Conservation (phyloP, 2,113 vertebrate genomes). For the Cololabis saira region DNA sequence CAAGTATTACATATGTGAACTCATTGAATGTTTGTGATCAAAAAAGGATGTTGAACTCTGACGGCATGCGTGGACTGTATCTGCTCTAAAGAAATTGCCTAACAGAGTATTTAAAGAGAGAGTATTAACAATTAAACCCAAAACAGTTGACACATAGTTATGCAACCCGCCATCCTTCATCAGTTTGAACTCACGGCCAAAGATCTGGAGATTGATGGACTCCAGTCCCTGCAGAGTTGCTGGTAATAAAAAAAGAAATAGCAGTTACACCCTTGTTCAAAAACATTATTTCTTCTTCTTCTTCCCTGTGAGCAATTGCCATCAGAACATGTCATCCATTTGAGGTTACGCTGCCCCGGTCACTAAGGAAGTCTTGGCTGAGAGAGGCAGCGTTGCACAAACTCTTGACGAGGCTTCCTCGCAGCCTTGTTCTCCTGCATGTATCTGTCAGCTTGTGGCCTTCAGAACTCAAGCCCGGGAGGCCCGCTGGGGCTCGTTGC, state of each 20-base stretch:
- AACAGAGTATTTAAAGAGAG: constrained; percentile 9
- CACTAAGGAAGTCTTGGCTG: constrained; percentile 66
- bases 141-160: constrained; percentile 35
- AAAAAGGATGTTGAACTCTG: no score
- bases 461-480: constrained; percentile 60
- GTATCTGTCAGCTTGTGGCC: constrained; percentile 73
- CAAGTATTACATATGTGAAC: background rate
- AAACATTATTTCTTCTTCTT: constrained; percentile 40
- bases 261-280: constrained; percentile 56
- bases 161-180: constrained; percentile 41
- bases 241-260: constrained; percentile 48
- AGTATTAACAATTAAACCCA: constrained; percentile 27
- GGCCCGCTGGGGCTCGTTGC: constrained; percentile 47
- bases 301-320: constrained; percentile 59
- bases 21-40: background rate
- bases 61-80: no score
- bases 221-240: constrained; percentile 36
- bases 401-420: constrained; percentile 62
- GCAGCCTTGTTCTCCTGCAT: constrained; percentile 58
- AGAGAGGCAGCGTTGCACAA: constrained; percentile 52
- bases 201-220: constrained; percentile 50
- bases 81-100: constrained; percentile 18
- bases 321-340: constrained; percentile 66
- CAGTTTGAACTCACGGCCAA: constrained; percentile 36
- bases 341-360: constrained; percentile 68